Percentiles rank a stretch among this genome's conserved stretches.
These are phyloP conservation scores for Bostrychus sinensis DNA, from an alignment of 2,113 vertebrate genomes.

Conservation along the genomic window DNA sequence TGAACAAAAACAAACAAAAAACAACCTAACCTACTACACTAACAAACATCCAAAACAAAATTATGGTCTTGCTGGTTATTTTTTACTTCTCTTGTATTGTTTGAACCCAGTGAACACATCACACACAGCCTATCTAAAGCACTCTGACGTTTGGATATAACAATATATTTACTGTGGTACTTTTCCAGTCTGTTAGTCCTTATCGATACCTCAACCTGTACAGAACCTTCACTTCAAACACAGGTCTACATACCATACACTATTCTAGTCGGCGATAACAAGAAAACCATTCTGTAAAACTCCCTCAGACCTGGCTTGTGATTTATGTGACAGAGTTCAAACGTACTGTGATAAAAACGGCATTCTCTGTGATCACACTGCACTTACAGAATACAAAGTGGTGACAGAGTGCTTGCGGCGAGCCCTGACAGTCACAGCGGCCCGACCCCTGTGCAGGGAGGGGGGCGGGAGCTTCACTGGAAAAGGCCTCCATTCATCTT, in stretches of 20 bases:
- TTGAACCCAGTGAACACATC: too few relatives aligned
- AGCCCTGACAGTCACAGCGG: too few relatives aligned
- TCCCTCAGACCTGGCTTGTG: neutral
- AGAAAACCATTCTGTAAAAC: too few relatives aligned
- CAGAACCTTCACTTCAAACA: neutral
- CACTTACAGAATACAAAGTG: neutral
- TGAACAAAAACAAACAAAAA: too few relatives aligned
- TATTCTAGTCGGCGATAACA: neutral
- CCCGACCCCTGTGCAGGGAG: neutral
- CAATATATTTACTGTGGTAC: too few relatives aligned
- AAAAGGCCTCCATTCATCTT: constrained; percentile 70
- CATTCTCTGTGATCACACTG: neutral
- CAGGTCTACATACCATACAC: neutral
- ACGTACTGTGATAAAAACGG: neutral
- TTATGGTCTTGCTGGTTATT: too few relatives aligned
- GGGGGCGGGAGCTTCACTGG: constrained; percentile 11
- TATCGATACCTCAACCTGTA: neutral
- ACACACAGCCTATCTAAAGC: too few relatives aligned
- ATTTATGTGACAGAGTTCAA: neutral
- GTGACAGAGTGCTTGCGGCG: too few relatives aligned
- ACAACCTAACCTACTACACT: too few relatives aligned
- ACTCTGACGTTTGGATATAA: too few relatives aligned
- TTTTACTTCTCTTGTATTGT: too few relatives aligned
- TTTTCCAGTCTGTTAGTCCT: neutral
- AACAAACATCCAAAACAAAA: too few relatives aligned